phyloP scores from a whole-genome alignment of 2,888 invertebrate genomes.

The Thecophora atra region DNA sequence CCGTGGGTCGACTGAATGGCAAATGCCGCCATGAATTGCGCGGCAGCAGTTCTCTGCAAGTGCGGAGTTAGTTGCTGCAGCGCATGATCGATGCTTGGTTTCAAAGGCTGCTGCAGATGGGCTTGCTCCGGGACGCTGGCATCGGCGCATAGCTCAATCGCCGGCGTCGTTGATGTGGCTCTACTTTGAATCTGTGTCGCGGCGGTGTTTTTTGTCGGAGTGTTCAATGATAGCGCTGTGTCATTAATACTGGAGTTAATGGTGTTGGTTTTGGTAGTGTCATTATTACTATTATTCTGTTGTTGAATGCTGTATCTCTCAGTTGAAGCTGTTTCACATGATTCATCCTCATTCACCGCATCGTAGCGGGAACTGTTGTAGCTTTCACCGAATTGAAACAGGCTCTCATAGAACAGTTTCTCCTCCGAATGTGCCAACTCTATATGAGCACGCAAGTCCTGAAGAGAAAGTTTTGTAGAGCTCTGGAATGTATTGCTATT shows the following conservation, averaged over 20 bases:
- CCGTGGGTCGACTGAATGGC: conserved; percentile 58
- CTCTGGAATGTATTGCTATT: neutral
- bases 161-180: conserved; percentile 40
- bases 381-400: conserved; percentile 40
- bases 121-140: neutral
- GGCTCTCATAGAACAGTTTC: conserved; percentile 58
- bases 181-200: conserved; percentile 20
- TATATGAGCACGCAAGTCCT: conserved; percentile 67
- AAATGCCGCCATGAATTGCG: conserved; percentile 60
- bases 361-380: conserved; percentile 37
- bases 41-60: conserved; percentile 51
- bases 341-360: conserved; percentile 46
- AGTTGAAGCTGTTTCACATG: neutral
- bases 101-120: conserved; percentile 13
- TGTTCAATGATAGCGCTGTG: conserved; percentile 9
- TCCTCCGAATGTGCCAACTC: conserved; percentile 65
- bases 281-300: conserved; percentile 39
- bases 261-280: conserved; percentile 37
- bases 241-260: conserved; percentile 43
- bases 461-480: neutral
- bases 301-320: conserved; percentile 34
- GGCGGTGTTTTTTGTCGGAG: neutral
- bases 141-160: conserved; percentile 41
- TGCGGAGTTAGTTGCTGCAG: conserved; percentile 46
- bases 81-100: conserved; percentile 38